Evolutionary conservation across 53 echinoderm and acorn worm species (phyloP), one percentile per base, ranked within the genome.

Genomic region (Astropecten irregularis): DNA sequence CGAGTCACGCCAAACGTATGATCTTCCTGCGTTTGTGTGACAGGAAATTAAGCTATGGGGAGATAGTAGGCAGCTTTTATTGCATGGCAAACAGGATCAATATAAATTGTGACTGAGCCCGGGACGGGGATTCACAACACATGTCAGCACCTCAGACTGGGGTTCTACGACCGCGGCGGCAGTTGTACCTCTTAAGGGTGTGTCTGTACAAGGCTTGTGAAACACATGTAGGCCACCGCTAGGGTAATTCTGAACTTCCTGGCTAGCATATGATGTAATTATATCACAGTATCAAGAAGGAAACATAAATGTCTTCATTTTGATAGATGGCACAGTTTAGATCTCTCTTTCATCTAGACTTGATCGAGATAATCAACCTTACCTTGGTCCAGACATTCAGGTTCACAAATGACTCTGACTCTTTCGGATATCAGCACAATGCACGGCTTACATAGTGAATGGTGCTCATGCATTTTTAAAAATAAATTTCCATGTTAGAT

Each of bases 21-120:
- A 39, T 40, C 57, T 39, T 76, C 76, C 56, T 76, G 25, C 38
- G 38, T 15, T 40, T 58, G 76, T 39, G 56, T 26, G 26, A 58
- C 76, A 76, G 76, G 76, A 76, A 76, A 76, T 76, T 56, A 76
- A 76, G 40, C 55, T 32, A 18, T 29, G 38, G 58, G 28, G 23
- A 56, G 20, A 9, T 37, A 55, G 9, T 25, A 13, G 26, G 37
- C 25, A 26, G 58, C 36, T 57, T 31, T 40, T 32, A 40, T 76
- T 76, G 37, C 76, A 76, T 26, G 22, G 76, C 58, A 40, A 37
- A 57, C 58, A 26, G 40, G 76, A 76, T 76, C 57, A 76, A 76
- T 76, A 76, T 55, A 76, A 39, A 5, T 11, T 15, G 39, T 38
- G 65, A 38, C 65, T 65, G 35, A 38, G 36, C 36, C n/a, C 11